A percentile compares a stretch with the other conserved stretches of the same genome.
Conservation (phyloP, 1,140 invertebrate species). For the Drosophila varians region DNA sequence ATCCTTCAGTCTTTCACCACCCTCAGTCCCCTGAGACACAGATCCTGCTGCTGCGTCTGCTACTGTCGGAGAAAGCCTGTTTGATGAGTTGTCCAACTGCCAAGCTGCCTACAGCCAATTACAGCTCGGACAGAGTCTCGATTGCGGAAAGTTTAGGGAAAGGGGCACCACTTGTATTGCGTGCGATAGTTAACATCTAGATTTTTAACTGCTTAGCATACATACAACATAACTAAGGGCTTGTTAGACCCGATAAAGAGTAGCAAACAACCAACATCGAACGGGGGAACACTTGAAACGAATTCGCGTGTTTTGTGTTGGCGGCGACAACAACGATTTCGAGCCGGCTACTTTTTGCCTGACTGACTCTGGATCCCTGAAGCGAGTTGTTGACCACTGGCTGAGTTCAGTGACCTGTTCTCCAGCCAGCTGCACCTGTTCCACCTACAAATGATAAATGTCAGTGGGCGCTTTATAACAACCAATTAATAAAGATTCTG, state of each 20-base stretch:
- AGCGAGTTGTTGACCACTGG: constrained; percentile 47
- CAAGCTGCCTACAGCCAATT: constrained; percentile 8
- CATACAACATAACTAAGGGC: constrained; percentile 69
- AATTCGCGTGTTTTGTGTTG: constrained; percentile 57
- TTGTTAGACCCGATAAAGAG: constrained; percentile 70
- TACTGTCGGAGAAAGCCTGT: constrained; percentile 17
- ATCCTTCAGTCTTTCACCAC: neutral
- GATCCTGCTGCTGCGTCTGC: neutral
- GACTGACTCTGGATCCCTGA: constrained; percentile 6
- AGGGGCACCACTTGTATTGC: constrained; percentile 39
- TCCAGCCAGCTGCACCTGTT: constrained; percentile 22
- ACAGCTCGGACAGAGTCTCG: constrained; percentile 9
- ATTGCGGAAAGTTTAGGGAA: neutral
- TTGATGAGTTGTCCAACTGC: constrained; percentile 16
- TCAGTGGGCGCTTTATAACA: neutral
- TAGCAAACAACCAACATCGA: constrained; percentile 11
- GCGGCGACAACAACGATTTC: constrained; percentile 13
- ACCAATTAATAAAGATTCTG: neutral
- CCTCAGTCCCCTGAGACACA: constrained; percentile 5
- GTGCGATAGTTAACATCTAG: constrained; percentile 77
- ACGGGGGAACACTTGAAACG: constrained; percentile 55
- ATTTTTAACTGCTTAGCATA: constrained; percentile 71
- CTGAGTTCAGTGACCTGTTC: constrained; percentile 56
- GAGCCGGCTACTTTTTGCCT: constrained; percentile 7
- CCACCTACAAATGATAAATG: neutral